Evolutionary conservation across 2,888 invertebrate genomes (phyloP).

Genomic region (Drosophila nigricruria): DNA sequence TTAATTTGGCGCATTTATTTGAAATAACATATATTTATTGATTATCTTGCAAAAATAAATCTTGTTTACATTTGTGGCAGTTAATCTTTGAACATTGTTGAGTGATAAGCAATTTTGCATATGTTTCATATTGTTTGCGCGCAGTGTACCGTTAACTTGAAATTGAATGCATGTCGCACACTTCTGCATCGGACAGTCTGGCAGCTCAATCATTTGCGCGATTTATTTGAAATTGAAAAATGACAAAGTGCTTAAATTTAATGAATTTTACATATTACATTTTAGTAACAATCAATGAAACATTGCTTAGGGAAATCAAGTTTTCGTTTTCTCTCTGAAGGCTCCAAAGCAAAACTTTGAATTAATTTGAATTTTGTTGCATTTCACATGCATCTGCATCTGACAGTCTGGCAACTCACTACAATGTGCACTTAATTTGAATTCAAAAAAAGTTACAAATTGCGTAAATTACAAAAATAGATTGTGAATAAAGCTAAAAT

Average conservation of each 20-base stretch:
- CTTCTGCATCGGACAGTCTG: not conserved
- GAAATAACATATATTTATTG: not conserved
- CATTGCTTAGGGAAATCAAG: not conserved
- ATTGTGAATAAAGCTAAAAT: slow-evolving; percentile 27
- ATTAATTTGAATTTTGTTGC: not conserved
- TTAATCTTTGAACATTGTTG: not conserved
- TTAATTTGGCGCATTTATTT: not conserved
- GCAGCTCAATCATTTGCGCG: slow-evolving; percentile 4
- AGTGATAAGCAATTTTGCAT: not conserved
- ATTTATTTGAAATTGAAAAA: slow-evolving; percentile 2
- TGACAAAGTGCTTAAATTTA: slow-evolving; percentile 11
- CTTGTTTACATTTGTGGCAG: slow-evolving; percentile 6
- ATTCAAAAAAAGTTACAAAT: slow-evolving; percentile 14
- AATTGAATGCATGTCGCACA: not conserved
- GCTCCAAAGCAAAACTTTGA: not conserved
- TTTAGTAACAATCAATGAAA: no score
- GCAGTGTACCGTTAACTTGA: not conserved
- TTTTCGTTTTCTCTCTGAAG: no score
- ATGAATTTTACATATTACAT: not conserved
- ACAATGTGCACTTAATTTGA: slow-evolving; percentile 19
- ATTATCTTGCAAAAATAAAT: not conserved
- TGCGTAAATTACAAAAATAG: slow-evolving; percentile 39
- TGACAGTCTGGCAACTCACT: slow-evolving; percentile 4
- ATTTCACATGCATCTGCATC: no score
- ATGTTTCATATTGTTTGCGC: not conserved